Evolutionary conservation across 1,140 invertebrate genomes (phyloP).

Genomic region (Lerema accius): DNA sequence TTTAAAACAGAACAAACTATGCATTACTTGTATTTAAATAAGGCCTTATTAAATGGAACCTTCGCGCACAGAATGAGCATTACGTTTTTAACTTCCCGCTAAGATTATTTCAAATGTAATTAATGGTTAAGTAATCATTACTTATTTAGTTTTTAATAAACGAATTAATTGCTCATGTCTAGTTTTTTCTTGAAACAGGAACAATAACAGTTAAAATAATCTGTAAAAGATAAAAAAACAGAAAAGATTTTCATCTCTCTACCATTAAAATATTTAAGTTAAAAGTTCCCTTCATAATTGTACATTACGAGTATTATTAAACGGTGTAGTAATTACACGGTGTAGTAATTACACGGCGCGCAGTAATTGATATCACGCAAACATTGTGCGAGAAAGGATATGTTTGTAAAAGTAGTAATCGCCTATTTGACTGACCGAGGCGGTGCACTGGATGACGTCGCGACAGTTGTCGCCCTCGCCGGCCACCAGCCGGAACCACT

Average conservation of each 20-base stretch:
- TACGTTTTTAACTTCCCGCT: constrained; percentile 7
- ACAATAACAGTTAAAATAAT: no score
- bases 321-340: no score
- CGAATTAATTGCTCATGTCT: no score
- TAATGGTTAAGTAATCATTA: constrained; percentile 30
- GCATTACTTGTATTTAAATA: constrained; percentile 7
- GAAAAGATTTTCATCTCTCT: no score
- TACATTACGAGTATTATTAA: no score
- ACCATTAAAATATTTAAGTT: no score
- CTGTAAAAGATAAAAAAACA: no score
- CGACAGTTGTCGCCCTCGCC: constrained; percentile 96
- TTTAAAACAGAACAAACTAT: constrained; percentile 15
- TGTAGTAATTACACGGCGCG: not conserved
- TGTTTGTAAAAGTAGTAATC: constrained; percentile 49
- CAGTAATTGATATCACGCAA: constrained; percentile 3
- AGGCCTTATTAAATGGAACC: constrained; percentile 4
- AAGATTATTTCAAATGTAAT: not conserved
- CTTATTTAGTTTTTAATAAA: no score
- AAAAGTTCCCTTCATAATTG: no score
- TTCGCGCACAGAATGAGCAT: constrained; percentile 1
- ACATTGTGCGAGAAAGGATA: constrained; percentile 29
- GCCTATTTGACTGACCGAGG: constrained; percentile 86
- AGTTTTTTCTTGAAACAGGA: no score
- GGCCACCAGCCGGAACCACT: constrained; percentile 95
- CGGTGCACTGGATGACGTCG: constrained; percentile 97